Evolutionary conservation across 92 coral and sea anemone species (phyloP).

Genomic region (Pocillopora grandis): DNA sequence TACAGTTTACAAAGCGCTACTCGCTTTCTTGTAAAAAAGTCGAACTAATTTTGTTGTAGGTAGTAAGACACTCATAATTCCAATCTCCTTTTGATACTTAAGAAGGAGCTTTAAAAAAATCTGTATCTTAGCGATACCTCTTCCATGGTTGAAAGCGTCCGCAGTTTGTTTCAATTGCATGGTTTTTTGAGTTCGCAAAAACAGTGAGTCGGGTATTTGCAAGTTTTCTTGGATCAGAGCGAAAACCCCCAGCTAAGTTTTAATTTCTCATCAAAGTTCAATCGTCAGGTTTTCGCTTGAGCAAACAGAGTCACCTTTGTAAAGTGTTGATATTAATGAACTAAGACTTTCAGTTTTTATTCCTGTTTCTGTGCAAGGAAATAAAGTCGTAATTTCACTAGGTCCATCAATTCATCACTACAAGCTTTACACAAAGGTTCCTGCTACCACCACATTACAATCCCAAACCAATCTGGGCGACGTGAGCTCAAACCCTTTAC

Average conservation of each 20-base stretch:
- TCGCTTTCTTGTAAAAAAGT: background rate
- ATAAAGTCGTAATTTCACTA: background rate
- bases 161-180: background rate
- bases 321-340: constrained; percentile 15
- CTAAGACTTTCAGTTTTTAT: background rate
- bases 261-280: constrained; percentile 3
- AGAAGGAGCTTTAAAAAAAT: background rate
- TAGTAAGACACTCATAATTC: background rate
- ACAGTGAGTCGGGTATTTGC: background rate
- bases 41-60: background rate
- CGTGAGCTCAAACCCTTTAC: too few relatives aligned
- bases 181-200: background rate
- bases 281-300: background rate
- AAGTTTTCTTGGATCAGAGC: background rate
- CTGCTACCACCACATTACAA: too few relatives aligned
- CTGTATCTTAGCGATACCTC: background rate
- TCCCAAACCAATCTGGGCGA: too few relatives aligned
- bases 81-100: background rate
- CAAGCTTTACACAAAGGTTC: background rate
- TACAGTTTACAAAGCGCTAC: background rate
- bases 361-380: background rate
- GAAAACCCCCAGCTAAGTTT: background rate
- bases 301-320: background rate
- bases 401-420: background rate
- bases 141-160: background rate